phyloP scores from a whole-genome alignment of 1,140 invertebrate genomes.

The Mercenaria mercenaria region DNA sequence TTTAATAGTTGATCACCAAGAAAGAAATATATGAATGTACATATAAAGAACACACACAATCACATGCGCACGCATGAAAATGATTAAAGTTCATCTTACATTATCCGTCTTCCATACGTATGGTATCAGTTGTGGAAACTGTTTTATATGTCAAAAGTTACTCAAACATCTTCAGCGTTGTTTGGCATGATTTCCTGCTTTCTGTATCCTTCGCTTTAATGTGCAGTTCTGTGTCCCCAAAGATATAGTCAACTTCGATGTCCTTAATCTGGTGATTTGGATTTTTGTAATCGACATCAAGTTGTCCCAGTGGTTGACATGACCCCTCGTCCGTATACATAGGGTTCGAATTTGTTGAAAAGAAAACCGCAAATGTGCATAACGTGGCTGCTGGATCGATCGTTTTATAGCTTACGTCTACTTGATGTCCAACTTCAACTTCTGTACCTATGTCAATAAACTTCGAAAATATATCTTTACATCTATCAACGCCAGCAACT shows the following conservation, averaged over 20 bases:
- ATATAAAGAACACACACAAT: too few species aligned
- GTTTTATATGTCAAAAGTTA: too few species aligned
- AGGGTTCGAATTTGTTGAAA: not conserved
- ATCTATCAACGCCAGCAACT: slow-evolving; percentile 12
- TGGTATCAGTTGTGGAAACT: too few species aligned
- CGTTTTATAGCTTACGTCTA: slow-evolving; percentile 16
- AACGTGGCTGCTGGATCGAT: not conserved
- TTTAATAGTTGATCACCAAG: too few species aligned
- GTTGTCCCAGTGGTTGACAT: slow-evolving; percentile 31
- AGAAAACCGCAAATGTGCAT: slow-evolving; percentile 26
- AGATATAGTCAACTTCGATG: slow-evolving; percentile 50
- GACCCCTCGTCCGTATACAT: slow-evolving; percentile 43
- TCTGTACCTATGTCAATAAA: slow-evolving; percentile 53
- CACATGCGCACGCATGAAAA: too few species aligned
- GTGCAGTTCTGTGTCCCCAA: slow-evolving; percentile 62
- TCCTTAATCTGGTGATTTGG: not conserved
- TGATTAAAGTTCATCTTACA: too few species aligned
- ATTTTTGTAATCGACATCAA: slow-evolving; percentile 48
- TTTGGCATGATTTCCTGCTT: slow-evolving; percentile 19
- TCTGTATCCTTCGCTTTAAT: not conserved
- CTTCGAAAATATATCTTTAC: slow-evolving; percentile 29
- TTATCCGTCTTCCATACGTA: too few species aligned
- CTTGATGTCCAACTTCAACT: not conserved
- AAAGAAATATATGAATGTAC: too few species aligned
- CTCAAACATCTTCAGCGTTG: slow-evolving; percentile 3